These are phyloP conservation scores for Stegodyphus dumicola DNA, from an alignment of 1,140 invertebrate species.

Conservation along the genomic window DNA sequence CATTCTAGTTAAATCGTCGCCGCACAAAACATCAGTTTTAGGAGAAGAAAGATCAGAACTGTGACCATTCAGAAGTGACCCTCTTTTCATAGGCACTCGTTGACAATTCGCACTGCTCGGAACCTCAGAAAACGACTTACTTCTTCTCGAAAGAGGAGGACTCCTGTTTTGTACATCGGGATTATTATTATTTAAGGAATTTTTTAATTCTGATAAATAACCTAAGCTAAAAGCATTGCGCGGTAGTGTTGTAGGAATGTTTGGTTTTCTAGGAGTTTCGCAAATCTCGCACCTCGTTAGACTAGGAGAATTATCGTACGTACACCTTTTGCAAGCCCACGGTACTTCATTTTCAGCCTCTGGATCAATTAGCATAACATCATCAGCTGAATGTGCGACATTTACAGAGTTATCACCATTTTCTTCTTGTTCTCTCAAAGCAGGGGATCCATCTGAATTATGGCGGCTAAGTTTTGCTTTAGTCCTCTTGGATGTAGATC, in stretches of 20 bases:
- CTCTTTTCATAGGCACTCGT: constrained; percentile 37
- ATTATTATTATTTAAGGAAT: constrained; percentile 47
- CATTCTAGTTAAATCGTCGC: constrained; percentile 47
- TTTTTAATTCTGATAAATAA: constrained; percentile 57
- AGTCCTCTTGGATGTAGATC: constrained; percentile 74
- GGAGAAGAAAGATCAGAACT: constrained; percentile 54
- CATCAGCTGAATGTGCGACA: constrained; percentile 58
- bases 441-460: constrained; percentile 69
- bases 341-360: constrained; percentile 43
- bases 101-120: constrained; percentile 20
- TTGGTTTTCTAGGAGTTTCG: constrained; percentile 70
- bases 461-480: constrained; percentile 74
- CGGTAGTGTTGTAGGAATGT: constrained; percentile 65
- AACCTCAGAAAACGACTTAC: constrained; percentile 61
- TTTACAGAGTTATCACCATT: constrained; percentile 41
- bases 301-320: constrained; percentile 71
- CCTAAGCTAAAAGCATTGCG: constrained; percentile 63
- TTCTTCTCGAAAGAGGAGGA: constrained; percentile 46
- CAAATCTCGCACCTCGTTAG: constrained; percentile 75
- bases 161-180: constrained; percentile 27
- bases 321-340: constrained; percentile 75
- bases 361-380: constrained; percentile 58
- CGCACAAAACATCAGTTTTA: constrained; percentile 47
- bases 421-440: constrained; percentile 3
- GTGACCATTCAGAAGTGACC: constrained; percentile 26